A percentile compares a stretch with the other conserved stretches of the same genome.
These are phyloP conservation scores for Geopemphigus sp. DNA, from an alignment of 1,140 invertebrate genomes.

Conservation along the genomic window DNA sequence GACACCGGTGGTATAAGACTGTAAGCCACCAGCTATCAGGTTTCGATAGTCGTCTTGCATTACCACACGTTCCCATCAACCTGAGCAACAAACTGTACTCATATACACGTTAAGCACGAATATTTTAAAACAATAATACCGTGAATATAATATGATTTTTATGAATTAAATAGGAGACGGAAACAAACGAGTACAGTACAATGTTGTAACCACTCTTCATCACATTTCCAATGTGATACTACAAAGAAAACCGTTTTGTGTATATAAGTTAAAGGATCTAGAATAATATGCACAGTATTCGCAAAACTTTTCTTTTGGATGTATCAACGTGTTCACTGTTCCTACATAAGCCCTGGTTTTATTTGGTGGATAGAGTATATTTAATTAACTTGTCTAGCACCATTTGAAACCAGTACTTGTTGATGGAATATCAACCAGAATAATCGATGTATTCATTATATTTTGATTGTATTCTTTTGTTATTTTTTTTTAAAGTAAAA, in stretches of 20 bases:
- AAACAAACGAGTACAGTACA: conserved; percentile 11
- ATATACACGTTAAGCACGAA: background rate
- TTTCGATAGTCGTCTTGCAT: conserved; percentile 42
- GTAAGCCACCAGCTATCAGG: conserved; percentile 43
- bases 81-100: conserved; percentile 22
- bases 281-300: background rate
- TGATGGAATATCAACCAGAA: conserved; percentile 2
- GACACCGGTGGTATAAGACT: conserved; percentile 26
- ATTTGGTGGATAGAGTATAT: conserved; percentile 30
- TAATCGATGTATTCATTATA: background rate
- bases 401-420: conserved; percentile 49
- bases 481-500: background rate
- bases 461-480: background rate
- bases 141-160: conserved; percentile 39
- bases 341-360: conserved; percentile 28
- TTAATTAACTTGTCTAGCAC: conserved; percentile 34
- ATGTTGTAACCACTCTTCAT: background rate
- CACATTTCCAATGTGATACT: background rate
- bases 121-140: conserved; percentile 40
- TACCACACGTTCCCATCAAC: conserved; percentile 40
- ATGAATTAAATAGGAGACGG: conserved; percentile 13
- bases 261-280: conserved; percentile 18
- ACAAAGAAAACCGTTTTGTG: background rate
- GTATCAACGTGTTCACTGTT: background rate
- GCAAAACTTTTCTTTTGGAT: background rate